These are phyloP conservation scores for Mustelus asterias DNA, from an alignment of 2,113 vertebrate species.

Conservation along the genomic window DNA sequence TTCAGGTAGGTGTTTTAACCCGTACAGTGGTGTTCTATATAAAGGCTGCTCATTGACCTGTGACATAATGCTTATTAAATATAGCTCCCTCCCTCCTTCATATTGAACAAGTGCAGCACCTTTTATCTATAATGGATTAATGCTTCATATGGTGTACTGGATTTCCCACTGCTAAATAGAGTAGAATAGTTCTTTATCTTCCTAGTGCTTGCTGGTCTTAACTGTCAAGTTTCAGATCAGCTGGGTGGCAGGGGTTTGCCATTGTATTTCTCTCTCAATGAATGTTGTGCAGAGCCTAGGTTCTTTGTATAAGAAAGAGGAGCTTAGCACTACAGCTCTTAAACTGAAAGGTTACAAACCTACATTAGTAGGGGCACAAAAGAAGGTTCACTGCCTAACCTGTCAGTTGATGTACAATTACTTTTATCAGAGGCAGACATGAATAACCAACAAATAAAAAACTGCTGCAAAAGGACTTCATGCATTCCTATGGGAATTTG, in stretches of 20 bases:
- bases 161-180: background rate
- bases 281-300: background rate
- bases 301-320: background rate
- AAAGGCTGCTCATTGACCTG: background rate
- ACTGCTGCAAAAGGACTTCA: too few relatives aligned
- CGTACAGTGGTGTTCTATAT: background rate
- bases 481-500: too few relatives aligned
- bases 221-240: background rate
- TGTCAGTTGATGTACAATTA: background rate
- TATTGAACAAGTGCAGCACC: background rate
- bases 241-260: background rate
- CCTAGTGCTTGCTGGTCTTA: background rate
- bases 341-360: background rate
- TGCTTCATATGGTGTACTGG: background rate
- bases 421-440: too few relatives aligned
- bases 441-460: too few relatives aligned
- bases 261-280: background rate
- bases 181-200: background rate
- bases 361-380: background rate
- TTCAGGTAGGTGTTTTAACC: conserved; percentile 54
- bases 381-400: background rate
- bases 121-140: background rate
- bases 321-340: background rate
- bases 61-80: background rate
- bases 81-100: background rate